Evolutionary conservation across 1,140 invertebrate species (phyloP).

Genomic region (Nautilus pompilius): DNA sequence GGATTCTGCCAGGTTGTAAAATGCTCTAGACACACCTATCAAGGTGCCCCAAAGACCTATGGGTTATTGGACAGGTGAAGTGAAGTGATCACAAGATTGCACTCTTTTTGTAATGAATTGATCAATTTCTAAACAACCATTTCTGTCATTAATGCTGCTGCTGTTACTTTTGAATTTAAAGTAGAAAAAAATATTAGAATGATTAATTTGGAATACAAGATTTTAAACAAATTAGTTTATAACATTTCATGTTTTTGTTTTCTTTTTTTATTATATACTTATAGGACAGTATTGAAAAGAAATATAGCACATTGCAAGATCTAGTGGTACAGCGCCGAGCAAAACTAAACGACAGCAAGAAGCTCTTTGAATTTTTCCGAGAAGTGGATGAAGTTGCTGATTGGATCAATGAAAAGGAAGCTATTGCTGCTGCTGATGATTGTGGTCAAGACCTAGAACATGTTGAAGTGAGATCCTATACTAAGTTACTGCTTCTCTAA

Average conservation of each 20-base stretch:
- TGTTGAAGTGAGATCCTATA: slow-evolving; percentile 93
- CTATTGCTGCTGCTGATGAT: slow-evolving; percentile 93
- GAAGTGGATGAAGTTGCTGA: slow-evolving; percentile 98
- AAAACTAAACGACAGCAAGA: slow-evolving; percentile 92
- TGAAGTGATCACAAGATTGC: no score
- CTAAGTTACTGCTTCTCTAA: no score
- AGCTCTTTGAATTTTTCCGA: slow-evolving; percentile 96
- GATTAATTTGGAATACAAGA: background rate
- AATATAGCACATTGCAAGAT: slow-evolving; percentile 47
- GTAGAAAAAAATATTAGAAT: no score
- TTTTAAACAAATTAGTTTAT: background rate
- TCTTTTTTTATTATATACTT: slow-evolving; percentile 60
- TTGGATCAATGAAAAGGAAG: slow-evolving; percentile 98
- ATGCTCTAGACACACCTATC: no score
- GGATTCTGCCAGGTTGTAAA: no score
- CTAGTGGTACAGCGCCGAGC: slow-evolving; percentile 70
- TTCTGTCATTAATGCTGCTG: no score
- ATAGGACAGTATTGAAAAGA: slow-evolving; percentile 38
- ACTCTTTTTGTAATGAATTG: no score
- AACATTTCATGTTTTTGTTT: background rate
- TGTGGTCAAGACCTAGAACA: slow-evolving; percentile 93
- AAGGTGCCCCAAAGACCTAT: no score
- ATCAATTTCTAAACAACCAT: no score
- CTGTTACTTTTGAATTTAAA: no score
- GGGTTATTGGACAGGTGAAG: no score